Evolutionary conservation across 1,140 invertebrate species (phyloP), one percentile per base, ranked within the genome.

Genomic region (Drosophila sucinea): DNA sequence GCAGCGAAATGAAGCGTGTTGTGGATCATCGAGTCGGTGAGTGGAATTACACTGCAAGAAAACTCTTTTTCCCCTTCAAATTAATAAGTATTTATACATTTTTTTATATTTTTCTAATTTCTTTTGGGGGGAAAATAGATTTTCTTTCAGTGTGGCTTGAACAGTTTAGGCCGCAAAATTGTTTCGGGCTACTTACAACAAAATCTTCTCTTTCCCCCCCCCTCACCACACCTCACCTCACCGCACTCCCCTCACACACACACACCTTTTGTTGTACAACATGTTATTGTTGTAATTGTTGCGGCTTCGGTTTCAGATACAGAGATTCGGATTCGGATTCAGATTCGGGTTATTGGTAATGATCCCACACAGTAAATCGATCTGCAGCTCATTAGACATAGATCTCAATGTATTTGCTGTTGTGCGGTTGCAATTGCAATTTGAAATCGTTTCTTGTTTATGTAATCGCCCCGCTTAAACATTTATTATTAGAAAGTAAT

Each of bases 381-480:
- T 78, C 74, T 38, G 62, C 68, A 66, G 73, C 75, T 78, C 74
- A 78, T 78, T 78, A 78, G 67, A 71, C 75, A 77, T 11, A 47
- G 25, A 73, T 77, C 61, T 55, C 51, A 51, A 33, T 44, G 41
- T 41, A 6, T 33, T 5, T 44, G 32, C n/a, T 57, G 60, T 61
- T 65, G 56, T 66, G 29, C 44, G 25, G n/a, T 30, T n/a, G 58
- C 41, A 32, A 29, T 60, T 54, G 44, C 33, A 29, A 56, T 17
- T 77, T 51, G 44, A 25, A 51, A 51, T 51, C 23, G 44, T 51
- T 51, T 51, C 23, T 51, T 51, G 17, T 67, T 73, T 78, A 79
- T 79, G 77, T 79, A 79, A 79, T 79, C 75, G 69, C 78, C 11
- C 65, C 77, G 76, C 75, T 30, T 79, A 79, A 79, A 73, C 77